Evolutionary conservation across 1,140 invertebrate genomes (phyloP), one percentile per base, ranked within the genome.

Genomic region (Rhagoletis pomonella): DNA sequence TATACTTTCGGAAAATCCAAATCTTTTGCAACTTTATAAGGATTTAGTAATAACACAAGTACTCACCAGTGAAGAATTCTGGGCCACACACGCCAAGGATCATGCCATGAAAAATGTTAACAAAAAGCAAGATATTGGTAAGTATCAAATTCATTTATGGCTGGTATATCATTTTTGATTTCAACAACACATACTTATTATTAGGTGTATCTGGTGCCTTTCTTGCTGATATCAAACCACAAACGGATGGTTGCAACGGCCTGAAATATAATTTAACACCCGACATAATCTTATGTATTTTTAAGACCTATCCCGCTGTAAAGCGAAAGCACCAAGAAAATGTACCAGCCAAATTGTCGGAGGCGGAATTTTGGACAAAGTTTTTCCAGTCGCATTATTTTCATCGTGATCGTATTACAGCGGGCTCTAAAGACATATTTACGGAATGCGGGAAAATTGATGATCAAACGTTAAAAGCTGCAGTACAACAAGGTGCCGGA

Each of bases 331-430:
- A 99, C 94, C 94, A 96, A 88, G 98, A 99, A 94, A 97, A 98
- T 94, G 99, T 99, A 60, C 99, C 99, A 73, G 95, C 97, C 89
- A 98, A 98, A 94, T 96, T 99, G 95, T 96, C 96, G 0, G 99
- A 99, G 94, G 95, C 97, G 2, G 98, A 99, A 91, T 99, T 99
- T 94, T 99, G 99, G 99, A 99, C 98, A 12, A 97, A 99, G 90
- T 99, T 99, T 94, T 99, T 99, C 94, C 99, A 99, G 93, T 99
- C 98, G 29, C 99, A 99, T 95, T 99, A 99, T 94, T 99, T 99
- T 95, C 98, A 99, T 94, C 94, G 95, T 88, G 99, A 99, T 94
- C 96, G 98, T 85, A 97, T 98, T 50, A 96, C 96, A 89, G 95
- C 97, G 59, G 96, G 97, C 88, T 97, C 96, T 93, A 98, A 98